Evolutionary conservation across 2,888 invertebrate genomes (phyloP).

Genomic region (Zaprionus bogoriensis): DNA sequence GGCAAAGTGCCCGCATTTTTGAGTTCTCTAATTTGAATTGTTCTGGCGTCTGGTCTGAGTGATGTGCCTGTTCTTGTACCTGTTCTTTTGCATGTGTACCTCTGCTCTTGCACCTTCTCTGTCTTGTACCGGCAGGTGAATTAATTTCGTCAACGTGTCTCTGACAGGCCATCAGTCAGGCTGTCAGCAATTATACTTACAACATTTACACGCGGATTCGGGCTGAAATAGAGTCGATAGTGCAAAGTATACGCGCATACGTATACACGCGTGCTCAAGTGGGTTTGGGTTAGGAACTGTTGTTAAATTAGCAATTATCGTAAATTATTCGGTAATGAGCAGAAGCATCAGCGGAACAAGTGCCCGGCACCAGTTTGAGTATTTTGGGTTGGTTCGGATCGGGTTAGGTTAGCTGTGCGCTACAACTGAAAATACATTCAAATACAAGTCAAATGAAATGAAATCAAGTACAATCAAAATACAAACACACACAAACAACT

Average conservation of each 20-base stretch:
- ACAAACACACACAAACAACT: constrained; percentile 79
- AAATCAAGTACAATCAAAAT: constrained; percentile 31
- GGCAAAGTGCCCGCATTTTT: constrained; percentile 57
- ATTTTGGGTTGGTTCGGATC: constrained; percentile 35
- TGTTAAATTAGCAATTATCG: constrained; percentile 78
- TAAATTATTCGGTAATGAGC: constrained; percentile 46
- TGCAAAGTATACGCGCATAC: constrained; percentile 59
- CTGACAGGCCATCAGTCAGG: constrained; percentile 46
- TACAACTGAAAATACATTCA: constrained; percentile 27
- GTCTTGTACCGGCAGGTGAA: constrained; percentile 27
- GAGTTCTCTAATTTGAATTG: constrained; percentile 27
- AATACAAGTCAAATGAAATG: constrained; percentile 13
- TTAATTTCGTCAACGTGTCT: constrained; percentile 28
- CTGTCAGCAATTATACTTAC: constrained; percentile 53
- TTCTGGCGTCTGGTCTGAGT: constrained; percentile 18
- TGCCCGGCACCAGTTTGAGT: constrained; percentile 49
- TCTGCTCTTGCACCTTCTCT: constrained; percentile 23
- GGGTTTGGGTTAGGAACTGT: constrained; percentile 60
- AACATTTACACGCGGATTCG: background rate
- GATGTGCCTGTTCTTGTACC: constrained; percentile 23
- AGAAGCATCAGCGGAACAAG: constrained; percentile 56
- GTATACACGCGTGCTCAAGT: constrained; percentile 4
- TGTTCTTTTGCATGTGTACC: constrained; percentile 9
- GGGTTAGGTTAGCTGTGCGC: constrained; percentile 40
- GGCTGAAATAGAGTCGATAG: constrained; percentile 21